Evolutionary conservation across 2,797 vertebrate genomes (phyloP), one percentile per base, ranked within the genome.

Genomic region (Poecilia wingei): DNA sequence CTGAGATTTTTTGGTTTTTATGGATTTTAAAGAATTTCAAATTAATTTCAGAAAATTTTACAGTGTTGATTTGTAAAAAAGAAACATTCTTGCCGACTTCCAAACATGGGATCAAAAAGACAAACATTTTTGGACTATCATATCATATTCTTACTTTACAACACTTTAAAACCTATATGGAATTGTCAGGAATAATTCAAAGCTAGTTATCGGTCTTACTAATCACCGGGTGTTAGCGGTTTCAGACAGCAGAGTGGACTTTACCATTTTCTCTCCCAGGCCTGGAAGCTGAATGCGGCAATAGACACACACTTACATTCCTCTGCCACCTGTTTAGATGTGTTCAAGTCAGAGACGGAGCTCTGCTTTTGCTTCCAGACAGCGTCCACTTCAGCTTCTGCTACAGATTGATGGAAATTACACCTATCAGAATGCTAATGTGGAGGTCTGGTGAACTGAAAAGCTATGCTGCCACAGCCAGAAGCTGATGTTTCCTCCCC

Each of bases 151-250:
- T 49, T 49, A 20, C 18, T 76, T 72, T 61, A 33, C 46, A 49
- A 57, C 77, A 57, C 1, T 39, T 79, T 78, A 61, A 53, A 75
- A 70, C 76, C 77, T 46, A 78, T 89, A 90, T 83, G 74, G 82
- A 87, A 68, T 7, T 90, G 90, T 83, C 91, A 89, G 72, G 77
- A 77, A 80, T 81, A 45, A 85, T 79, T 79, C 86, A 90, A 88
- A 91, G 79, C 87, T 92, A 92, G 92, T 94, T 88, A 93, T 75
- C 45, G 16, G 75, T 72, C 86, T 76, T 81, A 84, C 80, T 90
- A 87, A 90, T 88, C 76, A 68, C 84, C 57, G 25, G 80, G 91
- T 81, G 85, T 87, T 87, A 79, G 83, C 71, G 69, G 83, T 84
- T 86, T 93, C 90, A 92, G 85, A 84, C 75, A 72, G 82, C 31